Evolutionary conservation across 1,140 invertebrate genomes (phyloP), one percentile per base, ranked within the genome.

Genomic region (Drosophila subpulchrella): DNA sequence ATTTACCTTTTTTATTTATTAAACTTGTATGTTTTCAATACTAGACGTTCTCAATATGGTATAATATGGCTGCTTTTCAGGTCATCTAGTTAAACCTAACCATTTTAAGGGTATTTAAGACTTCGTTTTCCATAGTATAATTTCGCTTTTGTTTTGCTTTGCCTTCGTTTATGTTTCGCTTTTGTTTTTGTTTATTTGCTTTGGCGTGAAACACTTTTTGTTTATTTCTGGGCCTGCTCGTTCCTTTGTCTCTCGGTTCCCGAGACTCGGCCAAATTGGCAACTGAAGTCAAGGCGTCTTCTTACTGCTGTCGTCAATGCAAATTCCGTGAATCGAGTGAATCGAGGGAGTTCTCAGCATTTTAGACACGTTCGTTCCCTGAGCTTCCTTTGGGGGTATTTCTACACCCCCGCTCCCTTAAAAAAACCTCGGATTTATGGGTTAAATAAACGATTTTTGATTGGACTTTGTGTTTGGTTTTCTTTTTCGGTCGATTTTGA

Each of bases 361-460:
- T 86, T 83, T 78, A 83, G 75, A 78, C 82, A 86, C 82, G 82
- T 86, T 41, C 66, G 47, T 27, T 32, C 60, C 46, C 61, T 20
- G 61, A 55, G 78, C 73, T 80, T 84, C 77, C 66, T 79, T 84
- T 68, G 24, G 48, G 41, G 41, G 54, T 59, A 50, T 30, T 15
- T 24, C 58, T 38, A 11, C 41, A 36, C 42, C 54, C n/a, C 63
- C 36, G 3, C 12, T 41, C 62, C 53, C 58, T 11, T 10, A n/a
- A 24, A 54, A 24, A 57, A 61, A 39, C 48, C 67, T 56, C 75
- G 85, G 71, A 88, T 86, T 86, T 86, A 86, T 86, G 84, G 83
- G 68, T 88, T 86, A 86, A 82, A 88, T 86, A 82, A 82, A 86
- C 82, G 83, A 65, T 88, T 75, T 88, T 81, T 88, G 82, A 88